These are phyloP conservation scores for Huso huso DNA, from an alignment of 2,797 vertebrate species.

Conservation along the genomic window DNA sequence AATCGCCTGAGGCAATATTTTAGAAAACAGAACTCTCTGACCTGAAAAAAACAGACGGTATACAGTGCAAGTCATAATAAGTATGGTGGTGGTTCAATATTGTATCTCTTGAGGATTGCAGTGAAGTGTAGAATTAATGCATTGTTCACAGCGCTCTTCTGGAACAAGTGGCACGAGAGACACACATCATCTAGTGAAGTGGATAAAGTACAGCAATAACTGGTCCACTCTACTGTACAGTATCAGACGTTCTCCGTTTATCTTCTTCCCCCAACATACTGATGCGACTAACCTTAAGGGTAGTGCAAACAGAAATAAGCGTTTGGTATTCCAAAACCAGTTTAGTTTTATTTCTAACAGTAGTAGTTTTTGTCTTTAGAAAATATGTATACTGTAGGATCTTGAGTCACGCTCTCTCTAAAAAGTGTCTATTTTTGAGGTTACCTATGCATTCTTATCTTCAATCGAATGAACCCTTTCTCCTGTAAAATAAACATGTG, in stretches of 20 bases:
- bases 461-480: too few relatives aligned
- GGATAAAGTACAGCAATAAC: slow-evolving; percentile 51
- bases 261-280: slow-evolving; percentile 16
- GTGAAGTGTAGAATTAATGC: slow-evolving; percentile 39
- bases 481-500: too few relatives aligned
- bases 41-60: slow-evolving; percentile 62
- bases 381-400: too few relatives aligned
- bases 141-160: slow-evolving; percentile 44
- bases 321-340: too few relatives aligned
- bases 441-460: too few relatives aligned
- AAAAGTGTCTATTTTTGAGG: too few relatives aligned
- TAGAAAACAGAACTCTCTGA: slow-evolving; percentile 50
- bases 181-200: slow-evolving; percentile 51
- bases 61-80: slow-evolving; percentile 51
- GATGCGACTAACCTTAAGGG: slow-evolving; percentile 19
- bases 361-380: too few relatives aligned
- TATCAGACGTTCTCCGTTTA: slow-evolving; percentile 33
- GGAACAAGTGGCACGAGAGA: slow-evolving; percentile 57
- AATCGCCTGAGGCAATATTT: slow-evolving; percentile 41
- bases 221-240: slow-evolving; percentile 52
- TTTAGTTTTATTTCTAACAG: too few relatives aligned
- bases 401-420: too few relatives aligned
- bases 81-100: slow-evolving; percentile 35
- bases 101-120: slow-evolving; percentile 38
- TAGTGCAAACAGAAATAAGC: too few relatives aligned